Conservation (phyloP, 2,888 invertebrate species). For the Calephelis perditalis region DNA sequence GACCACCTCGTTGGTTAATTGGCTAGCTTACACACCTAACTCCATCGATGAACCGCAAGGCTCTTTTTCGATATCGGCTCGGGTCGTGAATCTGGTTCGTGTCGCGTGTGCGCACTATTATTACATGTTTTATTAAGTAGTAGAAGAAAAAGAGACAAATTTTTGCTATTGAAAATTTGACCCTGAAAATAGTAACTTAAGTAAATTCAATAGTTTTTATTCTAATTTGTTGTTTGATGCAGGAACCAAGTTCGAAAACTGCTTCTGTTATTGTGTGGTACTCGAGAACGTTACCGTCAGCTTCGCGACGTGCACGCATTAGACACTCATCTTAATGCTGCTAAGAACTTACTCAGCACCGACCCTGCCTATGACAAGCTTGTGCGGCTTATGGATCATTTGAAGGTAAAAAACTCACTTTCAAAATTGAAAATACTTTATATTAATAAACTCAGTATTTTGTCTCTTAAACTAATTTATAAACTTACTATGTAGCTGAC, state of each 20-base stretch:
- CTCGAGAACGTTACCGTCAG: conserved; percentile 96
- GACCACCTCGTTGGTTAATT: no score
- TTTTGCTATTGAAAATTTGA: neutral
- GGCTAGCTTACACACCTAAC: no score
- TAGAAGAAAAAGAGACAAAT: no score
- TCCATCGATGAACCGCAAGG: no score
- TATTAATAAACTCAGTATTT: no score
- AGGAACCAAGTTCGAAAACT: conserved; percentile 95
- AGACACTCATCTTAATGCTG: conserved; percentile 90
- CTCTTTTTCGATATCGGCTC: no score
- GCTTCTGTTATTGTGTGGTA: conserved; percentile 94
- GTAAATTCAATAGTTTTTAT: conserved; percentile 32
- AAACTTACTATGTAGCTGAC: no score
- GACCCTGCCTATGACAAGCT: conserved; percentile 91
- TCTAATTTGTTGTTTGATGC: neutral
- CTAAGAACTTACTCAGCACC: conserved; percentile 60
- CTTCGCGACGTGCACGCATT: conserved; percentile 95
- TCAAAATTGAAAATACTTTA: no score
- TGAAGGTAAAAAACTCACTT: conserved; percentile 78
- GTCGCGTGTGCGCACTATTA: no score
- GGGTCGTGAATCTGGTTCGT: no score
- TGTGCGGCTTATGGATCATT: conserved; percentile 95
- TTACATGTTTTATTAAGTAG: no score
- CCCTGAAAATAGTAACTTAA: neutral
- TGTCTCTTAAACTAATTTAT: no score